phyloP scores from a whole-genome alignment of 2,888 invertebrate genomes.

The Helleia helle region DNA sequence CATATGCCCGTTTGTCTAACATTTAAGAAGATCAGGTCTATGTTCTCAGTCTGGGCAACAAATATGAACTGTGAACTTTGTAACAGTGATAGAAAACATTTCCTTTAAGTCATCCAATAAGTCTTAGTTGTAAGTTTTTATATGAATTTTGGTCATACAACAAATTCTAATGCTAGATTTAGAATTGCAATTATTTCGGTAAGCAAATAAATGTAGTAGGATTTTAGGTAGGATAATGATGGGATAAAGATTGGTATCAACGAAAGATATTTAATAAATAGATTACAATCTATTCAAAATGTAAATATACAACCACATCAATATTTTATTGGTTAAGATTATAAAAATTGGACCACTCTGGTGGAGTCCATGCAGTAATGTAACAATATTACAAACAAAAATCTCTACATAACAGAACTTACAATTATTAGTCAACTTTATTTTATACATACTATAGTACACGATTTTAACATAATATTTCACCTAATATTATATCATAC shows the following conservation, averaged over 20 bases:
- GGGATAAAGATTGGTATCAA: constrained; percentile 45
- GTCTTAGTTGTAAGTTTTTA: no score
- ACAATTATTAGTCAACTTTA: constrained; percentile 73
- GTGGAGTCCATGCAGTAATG: constrained; percentile 64
- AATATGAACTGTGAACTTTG: no score
- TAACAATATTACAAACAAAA: constrained; percentile 75
- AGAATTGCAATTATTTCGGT: no score
- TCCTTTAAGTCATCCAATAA: no score
- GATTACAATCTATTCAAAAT: constrained; percentile 70
- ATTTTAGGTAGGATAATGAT: constrained; percentile 27
- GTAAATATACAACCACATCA: constrained; percentile 74
- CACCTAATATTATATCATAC: constrained; percentile 60
- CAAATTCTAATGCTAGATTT: no score
- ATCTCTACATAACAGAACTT: constrained; percentile 74
- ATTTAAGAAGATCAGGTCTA: no score
- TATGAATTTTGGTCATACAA: no score
- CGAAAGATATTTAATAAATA: constrained; percentile 70
- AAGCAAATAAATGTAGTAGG: neutral
- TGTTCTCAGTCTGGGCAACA: no score
- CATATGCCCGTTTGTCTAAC: no score
- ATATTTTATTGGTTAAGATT: constrained; percentile 73
- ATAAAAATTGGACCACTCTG: constrained; percentile 72
- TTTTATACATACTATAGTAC: constrained; percentile 71
- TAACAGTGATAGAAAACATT: no score
- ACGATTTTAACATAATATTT: constrained; percentile 69